Percentiles rank a stretch among this genome's conserved stretches.
phyloP scores from a whole-genome alignment of 2,797 vertebrate genomes.

The Tinamus major region DNA sequence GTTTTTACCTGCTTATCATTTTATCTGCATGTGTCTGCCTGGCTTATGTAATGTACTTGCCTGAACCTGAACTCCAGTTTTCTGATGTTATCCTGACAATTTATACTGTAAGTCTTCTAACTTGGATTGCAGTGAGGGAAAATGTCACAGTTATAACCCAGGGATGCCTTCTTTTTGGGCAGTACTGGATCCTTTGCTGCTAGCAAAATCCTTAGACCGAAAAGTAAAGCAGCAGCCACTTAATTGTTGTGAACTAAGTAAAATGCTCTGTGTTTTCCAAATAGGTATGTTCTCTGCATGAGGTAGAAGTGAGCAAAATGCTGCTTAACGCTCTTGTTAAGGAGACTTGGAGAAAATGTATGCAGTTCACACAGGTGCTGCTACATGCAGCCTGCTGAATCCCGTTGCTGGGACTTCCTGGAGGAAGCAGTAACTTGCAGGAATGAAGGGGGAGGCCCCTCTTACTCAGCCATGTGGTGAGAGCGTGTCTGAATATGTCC shows the following conservation, averaged over 20 bases:
- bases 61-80: neutral
- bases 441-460: conserved; percentile 63
- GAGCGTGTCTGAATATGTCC: conserved; percentile 35
- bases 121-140: neutral
- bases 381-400: neutral
- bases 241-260: neutral
- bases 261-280: neutral
- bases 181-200: neutral
- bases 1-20: neutral
- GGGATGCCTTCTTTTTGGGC: neutral
- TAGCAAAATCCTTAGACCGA: neutral
- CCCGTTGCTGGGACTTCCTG: neutral
- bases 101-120: neutral
- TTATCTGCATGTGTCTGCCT: too few relatives aligned
- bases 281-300: neutral
- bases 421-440: conserved; percentile 47
- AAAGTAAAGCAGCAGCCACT: neutral
- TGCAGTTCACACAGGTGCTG: neutral
- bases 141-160: neutral
- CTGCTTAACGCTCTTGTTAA: neutral
- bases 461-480: neutral
- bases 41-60: neutral
- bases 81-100: neutral
- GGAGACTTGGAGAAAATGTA: neutral
- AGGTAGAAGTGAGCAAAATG: neutral